Evolutionary conservation across 2,797 vertebrate species (phyloP).

Genomic region (Mormyrus proboscirostris): DNA sequence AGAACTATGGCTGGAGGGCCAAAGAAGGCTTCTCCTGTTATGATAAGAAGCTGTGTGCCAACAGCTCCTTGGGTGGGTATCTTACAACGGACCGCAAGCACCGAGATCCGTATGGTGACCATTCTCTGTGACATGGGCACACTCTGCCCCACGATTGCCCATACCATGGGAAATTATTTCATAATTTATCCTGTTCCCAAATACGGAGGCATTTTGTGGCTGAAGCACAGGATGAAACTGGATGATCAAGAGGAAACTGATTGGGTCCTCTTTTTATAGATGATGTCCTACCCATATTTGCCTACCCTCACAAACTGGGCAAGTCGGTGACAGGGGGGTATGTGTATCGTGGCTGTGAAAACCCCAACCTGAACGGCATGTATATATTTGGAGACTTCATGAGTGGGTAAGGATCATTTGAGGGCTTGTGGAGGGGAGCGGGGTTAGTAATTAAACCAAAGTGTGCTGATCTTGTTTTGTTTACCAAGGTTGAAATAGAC

Average conservation of each 20-base stretch:
- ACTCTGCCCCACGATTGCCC: not conserved
- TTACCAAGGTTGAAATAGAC: not conserved
- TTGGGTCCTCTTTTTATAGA: slow-evolving; percentile 52
- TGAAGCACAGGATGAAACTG: not conserved
- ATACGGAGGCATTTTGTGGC: too few relatives aligned
- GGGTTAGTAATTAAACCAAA: not conserved
- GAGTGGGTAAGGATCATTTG: slow-evolving; percentile 77
- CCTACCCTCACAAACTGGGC: slow-evolving; percentile 85
- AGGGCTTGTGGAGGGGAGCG: not conserved
- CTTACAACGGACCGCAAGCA: not conserved
- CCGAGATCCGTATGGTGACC: not conserved
- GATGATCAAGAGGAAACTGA: not conserved
- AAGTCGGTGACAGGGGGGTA: slow-evolving; percentile 93
- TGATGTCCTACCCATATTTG: slow-evolving; percentile 86
- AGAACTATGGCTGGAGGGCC: slow-evolving; percentile 91
- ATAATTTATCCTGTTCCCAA: not conserved
- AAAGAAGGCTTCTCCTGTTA: slow-evolving; percentile 92
- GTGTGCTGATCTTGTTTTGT: not conserved
- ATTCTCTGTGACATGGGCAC: not conserved
- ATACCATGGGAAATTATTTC: not conserved
- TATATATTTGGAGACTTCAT: slow-evolving; percentile 98
- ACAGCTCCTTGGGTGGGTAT: slow-evolving; percentile 78
- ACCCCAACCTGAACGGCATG: slow-evolving; percentile 86
- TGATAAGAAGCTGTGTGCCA: slow-evolving; percentile 83
- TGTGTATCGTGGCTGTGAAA: slow-evolving; percentile 84